These are phyloP conservation scores for Acanthosoma haemorrhoidale DNA, from an alignment of 2,888 invertebrate genomes.

Conservation along the genomic window DNA sequence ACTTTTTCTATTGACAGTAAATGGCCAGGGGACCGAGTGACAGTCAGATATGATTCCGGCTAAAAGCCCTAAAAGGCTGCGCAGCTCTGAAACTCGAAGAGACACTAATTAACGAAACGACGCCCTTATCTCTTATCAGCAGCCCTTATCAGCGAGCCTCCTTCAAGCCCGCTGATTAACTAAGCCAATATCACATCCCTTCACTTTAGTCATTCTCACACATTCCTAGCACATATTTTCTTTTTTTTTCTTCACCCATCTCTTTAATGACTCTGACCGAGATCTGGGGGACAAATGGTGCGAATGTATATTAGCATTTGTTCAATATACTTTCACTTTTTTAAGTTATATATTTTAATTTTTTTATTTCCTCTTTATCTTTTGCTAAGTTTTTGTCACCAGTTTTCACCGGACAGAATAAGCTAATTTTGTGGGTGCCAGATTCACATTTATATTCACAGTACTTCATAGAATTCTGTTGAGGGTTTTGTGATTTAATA, in stretches of 20 bases:
- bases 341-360: not conserved
- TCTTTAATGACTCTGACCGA: not conserved
- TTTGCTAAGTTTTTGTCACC: not conserved
- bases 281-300: not conserved
- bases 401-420: not conserved
- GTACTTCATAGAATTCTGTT: conserved; percentile 8
- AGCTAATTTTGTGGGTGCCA: not conserved
- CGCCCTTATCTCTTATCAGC: conserved; percentile 16
- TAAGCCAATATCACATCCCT: conserved; percentile 25
- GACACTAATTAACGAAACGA: conserved; percentile 27
- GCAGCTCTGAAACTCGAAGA: not conserved
- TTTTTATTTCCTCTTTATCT: not conserved
- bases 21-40: not conserved
- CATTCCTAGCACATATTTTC: not conserved
- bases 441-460: not conserved
- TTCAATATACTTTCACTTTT: not conserved
- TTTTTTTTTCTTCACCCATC: not conserved
- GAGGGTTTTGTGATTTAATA: too few species aligned
- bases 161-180: conserved; percentile 11
- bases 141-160: conserved; percentile 15
- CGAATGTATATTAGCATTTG: not conserved
- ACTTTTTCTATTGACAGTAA: not conserved
- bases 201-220: conserved; percentile 19
- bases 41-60: conserved; percentile 17
- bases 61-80: conserved; percentile 14